A percentile compares a stretch with the other conserved stretches of the same genome.
These are phyloP conservation scores for Diphyllodes magnificus DNA, from an alignment of 2,113 vertebrate genomes.

Conservation along the genomic window DNA sequence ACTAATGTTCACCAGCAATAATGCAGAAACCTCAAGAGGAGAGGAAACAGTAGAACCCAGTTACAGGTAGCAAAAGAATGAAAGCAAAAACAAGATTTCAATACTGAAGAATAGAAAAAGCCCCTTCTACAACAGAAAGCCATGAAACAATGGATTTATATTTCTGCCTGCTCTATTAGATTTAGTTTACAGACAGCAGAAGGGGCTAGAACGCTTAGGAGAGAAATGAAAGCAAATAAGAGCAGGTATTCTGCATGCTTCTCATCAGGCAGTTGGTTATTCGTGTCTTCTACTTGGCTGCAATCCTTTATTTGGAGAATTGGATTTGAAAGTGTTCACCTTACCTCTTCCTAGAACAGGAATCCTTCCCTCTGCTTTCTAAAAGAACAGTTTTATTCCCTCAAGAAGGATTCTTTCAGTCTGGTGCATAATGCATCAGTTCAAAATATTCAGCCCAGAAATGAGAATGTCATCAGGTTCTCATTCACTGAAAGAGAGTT, in stretches of 20 bases:
- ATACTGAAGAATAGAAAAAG: background rate
- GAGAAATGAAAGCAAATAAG: background rate
- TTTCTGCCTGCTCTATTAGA: background rate
- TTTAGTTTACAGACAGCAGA: background rate
- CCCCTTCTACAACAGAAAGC: background rate
- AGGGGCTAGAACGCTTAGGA: background rate
- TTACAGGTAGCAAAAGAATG: background rate
- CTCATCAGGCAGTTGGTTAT: background rate
- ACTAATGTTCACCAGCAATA: background rate
- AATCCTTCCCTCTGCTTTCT: constrained; percentile 37
- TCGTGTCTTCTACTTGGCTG: background rate
- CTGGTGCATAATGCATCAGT: constrained; percentile 43
- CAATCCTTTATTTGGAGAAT: background rate
- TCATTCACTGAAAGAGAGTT: constrained; percentile 58
- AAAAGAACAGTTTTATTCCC: constrained; percentile 36
- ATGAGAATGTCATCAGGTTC: constrained; percentile 65
- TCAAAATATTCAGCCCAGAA: constrained; percentile 57
- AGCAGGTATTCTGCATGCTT: background rate
- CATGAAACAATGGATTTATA: background rate
- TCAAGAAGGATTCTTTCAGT: constrained; percentile 54
- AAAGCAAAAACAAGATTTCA: background rate
- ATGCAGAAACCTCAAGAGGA: background rate
- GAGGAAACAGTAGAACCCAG: background rate
- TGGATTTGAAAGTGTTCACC: constrained; percentile 5
- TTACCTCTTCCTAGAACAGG: constrained; percentile 32